phyloP scores from a whole-genome alignment of 2,797 vertebrate species.

The Alectoris magna region DNA sequence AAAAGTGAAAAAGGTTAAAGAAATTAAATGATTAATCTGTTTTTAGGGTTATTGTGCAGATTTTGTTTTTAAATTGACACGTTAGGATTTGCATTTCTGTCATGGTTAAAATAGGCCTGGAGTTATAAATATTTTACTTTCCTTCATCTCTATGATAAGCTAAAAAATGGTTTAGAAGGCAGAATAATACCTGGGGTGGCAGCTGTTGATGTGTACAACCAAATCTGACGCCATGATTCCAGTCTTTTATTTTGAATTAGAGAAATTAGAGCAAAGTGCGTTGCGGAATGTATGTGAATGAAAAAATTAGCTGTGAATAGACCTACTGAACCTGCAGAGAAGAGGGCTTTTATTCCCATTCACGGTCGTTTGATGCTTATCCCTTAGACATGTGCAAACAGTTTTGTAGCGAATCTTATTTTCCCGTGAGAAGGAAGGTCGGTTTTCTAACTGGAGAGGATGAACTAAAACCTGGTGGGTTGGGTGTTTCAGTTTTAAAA shows the following conservation, averaged over 20 bases:
- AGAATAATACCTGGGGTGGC: neutral
- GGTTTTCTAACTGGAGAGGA: neutral
- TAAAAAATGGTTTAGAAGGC: conserved; percentile 64
- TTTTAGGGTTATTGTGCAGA: conserved; percentile 67
- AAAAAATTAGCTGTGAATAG: conserved; percentile 44
- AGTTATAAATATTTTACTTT: conserved; percentile 54
- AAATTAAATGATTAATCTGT: conserved; percentile 62
- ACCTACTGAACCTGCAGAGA: conserved; percentile 40
- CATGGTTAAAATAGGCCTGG: conserved; percentile 63
- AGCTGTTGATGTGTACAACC: conserved; percentile 4
- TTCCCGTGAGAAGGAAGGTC: conserved; percentile 18
- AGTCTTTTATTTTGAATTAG: conserved; percentile 51
- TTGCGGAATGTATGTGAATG: conserved; percentile 49
- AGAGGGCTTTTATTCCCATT: conserved; percentile 23
- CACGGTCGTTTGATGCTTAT: neutral
- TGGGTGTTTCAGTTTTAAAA: conserved; percentile 20
- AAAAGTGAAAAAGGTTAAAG: conserved; percentile 60
- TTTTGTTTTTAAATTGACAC: conserved; percentile 72
- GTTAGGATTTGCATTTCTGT: conserved; percentile 59
- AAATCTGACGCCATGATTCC: conserved; percentile 33
- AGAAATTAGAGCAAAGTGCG: conserved; percentile 39
- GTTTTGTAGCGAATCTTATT: neutral
- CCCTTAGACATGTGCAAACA: conserved; percentile 24
- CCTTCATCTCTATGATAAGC: conserved; percentile 37
- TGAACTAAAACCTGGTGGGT: neutral